A percentile compares a stretch with the other conserved stretches of the same genome.
Conservation (phyloP, 1,140 invertebrate species). For the Scaptomyza pallida region DNA sequence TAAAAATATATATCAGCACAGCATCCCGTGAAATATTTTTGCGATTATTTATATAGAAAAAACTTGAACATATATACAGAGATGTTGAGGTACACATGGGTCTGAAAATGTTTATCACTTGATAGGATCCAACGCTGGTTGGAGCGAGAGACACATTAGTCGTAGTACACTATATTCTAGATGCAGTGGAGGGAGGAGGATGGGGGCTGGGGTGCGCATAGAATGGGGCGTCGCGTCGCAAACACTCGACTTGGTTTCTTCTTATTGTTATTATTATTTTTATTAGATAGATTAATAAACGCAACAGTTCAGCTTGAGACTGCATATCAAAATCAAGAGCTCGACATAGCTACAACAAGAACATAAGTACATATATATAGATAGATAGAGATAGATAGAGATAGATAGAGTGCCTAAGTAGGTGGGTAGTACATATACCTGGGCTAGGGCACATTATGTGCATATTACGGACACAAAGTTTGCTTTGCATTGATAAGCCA, state of each 20-base stretch:
- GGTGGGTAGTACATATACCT: too few relatives aligned
- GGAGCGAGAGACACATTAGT: not conserved
- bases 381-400: constrained; percentile 4
- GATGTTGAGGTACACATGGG: not conserved
- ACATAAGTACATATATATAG: not conserved
- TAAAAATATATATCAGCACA: constrained; percentile 12
- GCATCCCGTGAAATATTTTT: constrained; percentile 5
- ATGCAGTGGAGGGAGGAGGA: not conserved
- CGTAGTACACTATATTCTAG: not conserved
- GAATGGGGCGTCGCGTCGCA: not conserved
- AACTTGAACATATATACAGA: not conserved
- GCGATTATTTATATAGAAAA: constrained; percentile 3
- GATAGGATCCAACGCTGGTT: not conserved
- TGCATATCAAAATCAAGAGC: constrained; percentile 1
- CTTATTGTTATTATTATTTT: not conserved
- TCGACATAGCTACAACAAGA: not conserved
- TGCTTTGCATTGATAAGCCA: constrained; percentile 26
- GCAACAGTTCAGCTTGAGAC: constrained; percentile 5
- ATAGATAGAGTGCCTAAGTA: not conserved
- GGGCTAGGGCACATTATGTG: constrained; percentile 17
- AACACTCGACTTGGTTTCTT: constrained; percentile 16
- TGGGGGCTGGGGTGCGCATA: not conserved
- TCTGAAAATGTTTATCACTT: constrained; percentile 12
- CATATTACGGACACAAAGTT: constrained; percentile 8
- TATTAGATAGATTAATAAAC: constrained; percentile 25